Percentiles rank a stretch among this genome's conserved stretches.
Evolutionary conservation across 2,888 invertebrate species (phyloP).

Genomic region (Athripsodes cinereus): DNA sequence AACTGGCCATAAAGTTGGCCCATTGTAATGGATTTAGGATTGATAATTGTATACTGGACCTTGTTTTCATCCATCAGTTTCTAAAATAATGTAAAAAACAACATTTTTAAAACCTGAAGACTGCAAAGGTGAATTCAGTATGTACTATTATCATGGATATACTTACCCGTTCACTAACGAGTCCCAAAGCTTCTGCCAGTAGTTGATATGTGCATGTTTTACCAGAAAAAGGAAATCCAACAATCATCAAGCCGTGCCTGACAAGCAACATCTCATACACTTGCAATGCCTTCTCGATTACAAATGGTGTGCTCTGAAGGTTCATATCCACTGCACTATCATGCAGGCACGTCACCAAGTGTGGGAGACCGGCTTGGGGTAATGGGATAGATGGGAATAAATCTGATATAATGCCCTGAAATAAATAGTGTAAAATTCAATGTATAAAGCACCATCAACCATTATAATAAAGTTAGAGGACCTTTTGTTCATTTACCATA

Average conservation of each 20-base stretch:
- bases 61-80: conserved; percentile 68
- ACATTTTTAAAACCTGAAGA: too few relatives aligned
- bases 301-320: conserved; percentile 77
- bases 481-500: too few relatives aligned
- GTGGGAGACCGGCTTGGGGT: conserved; percentile 73
- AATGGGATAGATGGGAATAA: conserved; percentile 82
- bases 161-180: conserved; percentile 64
- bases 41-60: conserved; percentile 76
- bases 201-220: conserved; percentile 82
- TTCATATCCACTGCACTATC: conserved; percentile 67
- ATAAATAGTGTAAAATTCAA: too few relatives aligned
- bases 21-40: conserved; percentile 94
- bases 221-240: conserved; percentile 88
- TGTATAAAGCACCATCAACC: background rate
- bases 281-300: conserved; percentile 72
- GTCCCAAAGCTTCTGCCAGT: conserved; percentile 72
- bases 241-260: conserved; percentile 90
- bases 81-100: conserved; percentile 43
- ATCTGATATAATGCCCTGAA: conserved; percentile 85
- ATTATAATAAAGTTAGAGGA: too few relatives aligned
- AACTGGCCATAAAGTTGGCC: conserved; percentile 94
- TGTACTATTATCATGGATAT: background rate
- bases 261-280: conserved; percentile 95
- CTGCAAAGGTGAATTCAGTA: too few relatives aligned
- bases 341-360: conserved; percentile 39